phyloP scores from a whole-genome alignment of 2,113 vertebrate species.

The Gymnarchus niloticus region DNA sequence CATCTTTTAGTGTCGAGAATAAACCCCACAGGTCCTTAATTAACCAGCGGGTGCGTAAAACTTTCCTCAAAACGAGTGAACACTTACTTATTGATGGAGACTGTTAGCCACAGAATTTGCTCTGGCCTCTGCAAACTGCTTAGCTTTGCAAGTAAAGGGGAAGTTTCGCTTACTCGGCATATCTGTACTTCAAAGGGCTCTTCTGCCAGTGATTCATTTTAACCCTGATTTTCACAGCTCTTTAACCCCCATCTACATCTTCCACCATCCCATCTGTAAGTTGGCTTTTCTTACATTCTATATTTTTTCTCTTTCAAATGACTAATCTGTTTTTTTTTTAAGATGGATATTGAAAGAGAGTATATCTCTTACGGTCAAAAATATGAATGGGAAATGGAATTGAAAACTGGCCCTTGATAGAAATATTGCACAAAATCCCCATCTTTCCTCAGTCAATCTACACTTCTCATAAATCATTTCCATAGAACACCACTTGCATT shows the following conservation, averaged over 20 bases:
- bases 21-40: slow-evolving; percentile 61
- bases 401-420: neutral
- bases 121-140: slow-evolving; percentile 40
- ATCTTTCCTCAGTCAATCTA: neutral
- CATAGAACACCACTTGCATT: neutral
- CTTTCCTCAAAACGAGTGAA: slow-evolving; percentile 44
- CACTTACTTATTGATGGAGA: slow-evolving; percentile 49
- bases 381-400: slow-evolving; percentile 12
- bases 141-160: slow-evolving; percentile 29
- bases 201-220: slow-evolving; percentile 15
- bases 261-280: neutral
- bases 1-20: slow-evolving; percentile 59
- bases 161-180: slow-evolving; percentile 37
- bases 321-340: neutral
- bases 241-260: neutral
- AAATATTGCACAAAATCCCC: slow-evolving; percentile 16
- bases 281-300: neutral
- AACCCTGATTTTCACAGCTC: slow-evolving; percentile 7
- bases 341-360: neutral
- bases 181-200: slow-evolving; percentile 24
- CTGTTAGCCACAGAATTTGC: slow-evolving; percentile 30
- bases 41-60: slow-evolving; percentile 48
- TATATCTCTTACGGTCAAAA: neutral
- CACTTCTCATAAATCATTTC: neutral
- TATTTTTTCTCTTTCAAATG: slow-evolving; percentile 9